phyloP scores from a whole-genome alignment of 2,113 vertebrate genomes.

The Alectura lathami region DNA sequence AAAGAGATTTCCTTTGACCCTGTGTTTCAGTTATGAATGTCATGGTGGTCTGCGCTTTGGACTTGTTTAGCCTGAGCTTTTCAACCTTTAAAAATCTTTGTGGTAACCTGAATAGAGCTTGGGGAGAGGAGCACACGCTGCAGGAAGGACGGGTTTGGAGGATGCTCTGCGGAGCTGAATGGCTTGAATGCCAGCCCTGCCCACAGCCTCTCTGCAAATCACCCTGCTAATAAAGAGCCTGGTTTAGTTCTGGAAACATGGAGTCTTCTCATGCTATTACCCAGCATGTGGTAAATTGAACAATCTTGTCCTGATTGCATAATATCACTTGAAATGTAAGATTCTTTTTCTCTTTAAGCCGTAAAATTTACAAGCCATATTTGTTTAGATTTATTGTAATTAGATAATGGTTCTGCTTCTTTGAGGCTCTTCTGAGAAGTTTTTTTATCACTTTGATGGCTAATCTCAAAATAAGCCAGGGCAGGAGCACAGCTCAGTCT shows the following conservation, averaged over 20 bases:
- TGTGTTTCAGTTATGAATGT: neutral
- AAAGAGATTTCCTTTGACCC: neutral
- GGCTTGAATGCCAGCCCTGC: slow-evolving; percentile 8
- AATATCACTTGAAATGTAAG: slow-evolving; percentile 62
- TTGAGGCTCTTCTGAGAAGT: slow-evolving; percentile 1
- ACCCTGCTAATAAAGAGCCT: slow-evolving; percentile 59
- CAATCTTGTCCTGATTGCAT: slow-evolving; percentile 64
- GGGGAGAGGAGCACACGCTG: neutral
- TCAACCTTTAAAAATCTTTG: neutral
- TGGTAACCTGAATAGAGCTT: neutral
- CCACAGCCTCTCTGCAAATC: slow-evolving; percentile 53
- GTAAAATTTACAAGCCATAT: slow-evolving; percentile 60
- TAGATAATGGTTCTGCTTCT: slow-evolving; percentile 38
- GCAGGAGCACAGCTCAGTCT: neutral
- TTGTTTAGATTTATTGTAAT: slow-evolving; percentile 62
- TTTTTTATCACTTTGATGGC: neutral
- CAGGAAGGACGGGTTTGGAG: slow-evolving; percentile 13
- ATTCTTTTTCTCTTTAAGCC: slow-evolving; percentile 53
- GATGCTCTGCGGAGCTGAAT: slow-evolving; percentile 10
- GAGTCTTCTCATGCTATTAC: slow-evolving; percentile 53
- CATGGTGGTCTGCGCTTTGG: neutral
- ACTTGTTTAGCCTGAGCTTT: neutral
- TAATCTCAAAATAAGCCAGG: neutral
- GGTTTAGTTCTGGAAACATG: slow-evolving; percentile 53
- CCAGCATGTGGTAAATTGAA: slow-evolving; percentile 71